phyloP scores from a whole-genome alignment of 2,797 vertebrate species.

The Cuculus canorus region DNA sequence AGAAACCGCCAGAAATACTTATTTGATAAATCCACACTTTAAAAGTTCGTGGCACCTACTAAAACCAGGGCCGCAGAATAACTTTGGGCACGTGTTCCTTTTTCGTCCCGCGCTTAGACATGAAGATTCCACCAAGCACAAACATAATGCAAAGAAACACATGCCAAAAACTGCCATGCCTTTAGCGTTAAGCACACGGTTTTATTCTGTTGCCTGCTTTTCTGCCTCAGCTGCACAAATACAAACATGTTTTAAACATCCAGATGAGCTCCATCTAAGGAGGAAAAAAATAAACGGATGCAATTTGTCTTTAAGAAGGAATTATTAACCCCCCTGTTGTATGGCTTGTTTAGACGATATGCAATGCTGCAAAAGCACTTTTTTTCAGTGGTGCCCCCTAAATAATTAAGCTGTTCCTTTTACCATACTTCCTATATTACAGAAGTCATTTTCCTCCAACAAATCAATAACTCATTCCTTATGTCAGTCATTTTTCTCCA shows the following conservation, averaged over 20 bases:
- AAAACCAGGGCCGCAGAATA: slow-evolving; percentile 39
- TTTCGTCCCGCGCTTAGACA: not conserved
- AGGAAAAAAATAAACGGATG: slow-evolving; percentile 22
- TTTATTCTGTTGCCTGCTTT: not conserved
- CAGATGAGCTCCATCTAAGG: not conserved
- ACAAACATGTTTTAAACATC: slow-evolving; percentile 20
- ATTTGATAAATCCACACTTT: slow-evolving; percentile 64
- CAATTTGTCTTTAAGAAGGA: slow-evolving; percentile 52
- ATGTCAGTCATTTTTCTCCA: slow-evolving; percentile 86
- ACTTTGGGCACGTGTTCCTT: not conserved
- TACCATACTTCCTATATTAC: slow-evolving; percentile 83
- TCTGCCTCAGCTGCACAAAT: not conserved
- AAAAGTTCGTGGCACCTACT: slow-evolving; percentile 35
- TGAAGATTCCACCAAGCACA: slow-evolving; percentile 3
- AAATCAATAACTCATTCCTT: slow-evolving; percentile 83
- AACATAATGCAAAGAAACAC: slow-evolving; percentile 24
- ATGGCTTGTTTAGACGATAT: slow-evolving; percentile 69
- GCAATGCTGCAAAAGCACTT: slow-evolving; percentile 78
- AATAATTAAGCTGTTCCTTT: slow-evolving; percentile 85
- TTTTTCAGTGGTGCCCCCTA: slow-evolving; percentile 76
- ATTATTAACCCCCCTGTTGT: slow-evolving; percentile 30
- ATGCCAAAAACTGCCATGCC: not conserved
- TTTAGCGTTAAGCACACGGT: not conserved
- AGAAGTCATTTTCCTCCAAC: slow-evolving; percentile 80
- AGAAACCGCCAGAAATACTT: slow-evolving; percentile 57